Percentiles rank a stretch among this genome's conserved stretches.
phyloP scores from a whole-genome alignment of 2,113 vertebrate genomes.

The Astur gentilis region DNA sequence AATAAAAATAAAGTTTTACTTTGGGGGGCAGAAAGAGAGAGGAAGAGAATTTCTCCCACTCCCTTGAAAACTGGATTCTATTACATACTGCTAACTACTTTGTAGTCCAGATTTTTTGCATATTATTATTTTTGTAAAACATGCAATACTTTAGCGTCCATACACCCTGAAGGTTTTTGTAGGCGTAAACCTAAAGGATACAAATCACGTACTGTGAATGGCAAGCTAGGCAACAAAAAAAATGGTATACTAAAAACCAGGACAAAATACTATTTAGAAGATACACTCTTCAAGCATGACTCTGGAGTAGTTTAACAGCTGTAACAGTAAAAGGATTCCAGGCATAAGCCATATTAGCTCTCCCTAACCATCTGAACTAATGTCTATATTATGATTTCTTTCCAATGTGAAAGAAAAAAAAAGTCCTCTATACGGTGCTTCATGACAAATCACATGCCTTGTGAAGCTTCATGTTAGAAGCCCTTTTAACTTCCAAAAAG shows the following conservation, averaged over 20 bases:
- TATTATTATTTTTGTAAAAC: constrained; percentile 7
- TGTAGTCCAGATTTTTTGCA: neutral
- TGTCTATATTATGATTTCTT: neutral
- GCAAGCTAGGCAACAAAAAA: neutral
- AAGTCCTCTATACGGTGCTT: neutral
- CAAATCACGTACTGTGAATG: neutral
- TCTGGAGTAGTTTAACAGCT: neutral
- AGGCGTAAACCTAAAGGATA: neutral
- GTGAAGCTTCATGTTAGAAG: constrained; percentile 59
- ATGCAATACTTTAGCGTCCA: neutral
- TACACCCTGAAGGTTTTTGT: neutral
- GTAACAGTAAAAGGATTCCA: neutral
- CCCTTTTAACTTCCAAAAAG: constrained; percentile 64
- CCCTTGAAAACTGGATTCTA: neutral
- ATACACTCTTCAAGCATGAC: neutral
- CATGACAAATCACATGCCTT: constrained; percentile 52
- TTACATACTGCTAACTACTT: neutral
- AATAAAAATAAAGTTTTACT: neutral
- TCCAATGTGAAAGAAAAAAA: neutral
- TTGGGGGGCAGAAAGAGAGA: neutral
- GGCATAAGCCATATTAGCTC: neutral
- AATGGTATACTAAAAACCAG: neutral
- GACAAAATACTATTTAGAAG: neutral
- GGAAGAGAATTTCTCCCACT: neutral
- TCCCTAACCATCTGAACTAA: neutral